Evolutionary conservation across 2,888 invertebrate genomes (phyloP), one percentile per base, ranked within the genome.

Genomic region (Salticus scenicus): DNA sequence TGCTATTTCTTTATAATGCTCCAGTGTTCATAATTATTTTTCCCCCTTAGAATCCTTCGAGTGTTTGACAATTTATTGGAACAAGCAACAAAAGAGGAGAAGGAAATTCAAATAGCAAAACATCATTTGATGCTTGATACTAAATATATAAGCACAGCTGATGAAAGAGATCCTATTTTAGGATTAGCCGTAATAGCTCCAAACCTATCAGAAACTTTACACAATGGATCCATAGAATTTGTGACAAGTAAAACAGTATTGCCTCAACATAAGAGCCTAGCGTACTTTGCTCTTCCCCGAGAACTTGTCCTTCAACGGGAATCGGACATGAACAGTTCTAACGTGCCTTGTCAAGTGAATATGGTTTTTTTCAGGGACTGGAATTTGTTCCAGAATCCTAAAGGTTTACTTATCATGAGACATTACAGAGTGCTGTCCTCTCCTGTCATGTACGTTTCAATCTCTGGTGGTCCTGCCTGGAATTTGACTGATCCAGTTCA

Each of bases 401-500:
- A 74, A 27, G 42, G 33, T 30, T 57, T 77, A n/a, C 31, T 85
- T n/a, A 0, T 33, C 12, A 85, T 42, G 30, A 70, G 70, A 14
- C 63, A 79, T 30, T 79, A 69, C 70, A 74, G 20, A 7, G 42
- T 85, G 0, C 28, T 75, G 7, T 64, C 85, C 0, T 70, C 85
- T 10, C 74, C 79, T 0, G 74, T 85, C 1, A 74, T 85, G 70
- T 66, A 51, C n/a, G 64, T 75, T 7, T 47, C 85, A 20, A n/a
- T 85, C 1, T 74, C 85, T 12, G 85, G 85, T 10, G 85, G 85
- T 27, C 79, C 79, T 0, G 79, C 75, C 0, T 85, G 85, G 85
- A 85, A 85, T 66, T 51, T 85, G 24, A 33, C 73, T 0, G 17
- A 63, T 0, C 79, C 79, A 2, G 66, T 75, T 0, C 47, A 79